Evolutionary conservation across 2,797 vertebrate species (phyloP), one percentile per base, ranked within the genome.

Genomic region (Lerista edwardsae): DNA sequence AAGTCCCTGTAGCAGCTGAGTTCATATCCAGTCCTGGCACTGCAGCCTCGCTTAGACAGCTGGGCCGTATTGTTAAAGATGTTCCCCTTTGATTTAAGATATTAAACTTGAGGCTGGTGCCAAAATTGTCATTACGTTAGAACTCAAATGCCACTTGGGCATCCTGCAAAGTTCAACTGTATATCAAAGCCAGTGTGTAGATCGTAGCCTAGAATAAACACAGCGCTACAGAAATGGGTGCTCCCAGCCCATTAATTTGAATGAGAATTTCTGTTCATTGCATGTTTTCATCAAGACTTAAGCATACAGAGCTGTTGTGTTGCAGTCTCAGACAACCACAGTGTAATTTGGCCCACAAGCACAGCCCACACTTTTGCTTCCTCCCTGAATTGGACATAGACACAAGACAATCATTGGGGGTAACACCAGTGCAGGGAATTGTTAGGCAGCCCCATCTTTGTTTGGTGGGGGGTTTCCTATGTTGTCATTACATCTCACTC

Each of bases 51-150:
- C 61, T 76, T 57, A 73, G 80, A 74, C 29, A 65, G 65, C 79
- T 89, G 72, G 2, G 0, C 41, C 75, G n/a, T 67, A 71, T 64
- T 67, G 27, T 71, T 87, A 51, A 78, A 78, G 57, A 71, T 73
- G 47, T n/a, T 83, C 44, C 79, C 47, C 36, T 82, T 80, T 59
- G 36, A 82, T 57, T 81, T 23, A 6, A 82, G 67, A 72, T 80
- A 86, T 1, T 78, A 75, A 86, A 83, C 31, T 84, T 59, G 36
- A 86, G 84, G 34, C 62, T n/a, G 23, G n/a, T 86, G 57, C 36
- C 62, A 80, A 80, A 75, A 83, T 79, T 29, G 44, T 21, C 61
- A 79, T 69, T 80, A 17, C 27, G 80, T 69, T 71, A 44, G 75
- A 76, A 76, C 10, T 64, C 21, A 73, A 80, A 67, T 86, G 59